phyloP scores from a whole-genome alignment of 2,888 invertebrate genomes.

The Lysandra coridon region DNA sequence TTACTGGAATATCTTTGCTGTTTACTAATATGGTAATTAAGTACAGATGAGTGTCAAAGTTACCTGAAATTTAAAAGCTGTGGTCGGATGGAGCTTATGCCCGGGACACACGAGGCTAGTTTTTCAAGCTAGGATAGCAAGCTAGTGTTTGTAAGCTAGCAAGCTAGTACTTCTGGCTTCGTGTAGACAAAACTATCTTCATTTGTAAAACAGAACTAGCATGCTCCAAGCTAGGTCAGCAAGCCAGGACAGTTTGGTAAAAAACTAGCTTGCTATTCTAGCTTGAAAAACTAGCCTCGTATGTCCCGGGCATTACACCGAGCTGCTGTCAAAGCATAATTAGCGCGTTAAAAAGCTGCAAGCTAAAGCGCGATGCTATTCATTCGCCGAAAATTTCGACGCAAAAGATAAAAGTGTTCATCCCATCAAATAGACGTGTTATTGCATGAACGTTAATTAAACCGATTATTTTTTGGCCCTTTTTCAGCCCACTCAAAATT shows the following conservation, averaged over 20 bases:
- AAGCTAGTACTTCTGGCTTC: no score
- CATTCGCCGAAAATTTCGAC: constrained; percentile 5
- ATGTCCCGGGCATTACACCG: neutral
- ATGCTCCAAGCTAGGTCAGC: no score
- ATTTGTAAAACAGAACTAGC: no score
- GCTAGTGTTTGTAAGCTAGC: no score
- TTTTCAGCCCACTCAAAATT: constrained; percentile 38
- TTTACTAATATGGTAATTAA: neutral
- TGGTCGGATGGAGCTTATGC: neutral
- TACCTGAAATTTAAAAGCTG: neutral
- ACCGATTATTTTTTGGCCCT: constrained; percentile 38
- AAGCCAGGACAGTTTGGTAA: no score
- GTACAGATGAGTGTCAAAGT: neutral
- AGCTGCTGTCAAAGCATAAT: constrained; percentile 13
- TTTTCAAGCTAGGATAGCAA: no score
- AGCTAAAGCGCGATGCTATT: constrained; percentile 16
- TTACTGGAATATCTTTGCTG: neutral
- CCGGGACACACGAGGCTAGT: no score
- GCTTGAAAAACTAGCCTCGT: no score
- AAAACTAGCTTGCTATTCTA: no score
- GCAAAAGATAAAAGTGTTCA: constrained; percentile 19
- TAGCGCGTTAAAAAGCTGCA: constrained; percentile 13
- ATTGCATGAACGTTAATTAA: constrained; percentile 36
- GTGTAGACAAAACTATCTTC: no score
- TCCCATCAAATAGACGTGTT: constrained; percentile 31